Evolutionary conservation across 2,888 invertebrate genomes (phyloP).

Genomic region (Drosophila quinaria): DNA sequence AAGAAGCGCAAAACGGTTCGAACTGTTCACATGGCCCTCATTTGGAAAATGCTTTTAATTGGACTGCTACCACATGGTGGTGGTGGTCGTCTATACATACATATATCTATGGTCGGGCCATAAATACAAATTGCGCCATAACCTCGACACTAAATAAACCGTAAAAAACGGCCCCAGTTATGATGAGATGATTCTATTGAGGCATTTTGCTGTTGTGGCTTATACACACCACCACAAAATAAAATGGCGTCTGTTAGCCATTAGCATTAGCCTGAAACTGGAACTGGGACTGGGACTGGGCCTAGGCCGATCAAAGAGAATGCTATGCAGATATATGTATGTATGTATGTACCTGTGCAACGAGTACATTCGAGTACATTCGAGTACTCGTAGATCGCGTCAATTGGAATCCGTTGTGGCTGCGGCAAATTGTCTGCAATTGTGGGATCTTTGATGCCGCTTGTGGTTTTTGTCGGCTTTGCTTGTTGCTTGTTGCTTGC

Average conservation of each 20-base stretch:
- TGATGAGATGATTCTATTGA: conserved; percentile 16
- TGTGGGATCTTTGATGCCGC: conserved; percentile 19
- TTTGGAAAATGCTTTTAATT: conserved; percentile 70
- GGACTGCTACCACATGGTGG: conserved; percentile 68
- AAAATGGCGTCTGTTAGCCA: conserved; percentile 69
- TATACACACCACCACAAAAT: neutral
- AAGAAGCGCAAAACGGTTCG: conserved; percentile 13
- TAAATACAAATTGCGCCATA: conserved; percentile 81
- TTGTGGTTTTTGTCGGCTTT: conserved; percentile 29
- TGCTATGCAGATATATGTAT: neutral
- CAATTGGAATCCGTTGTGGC: conserved; percentile 23
- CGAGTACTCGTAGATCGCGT: conserved; percentile 1
- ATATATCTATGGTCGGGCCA: conserved; percentile 41
- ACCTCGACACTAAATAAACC: conserved; percentile 73
- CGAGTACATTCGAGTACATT: neutral
- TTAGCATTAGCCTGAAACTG: conserved; percentile 26
- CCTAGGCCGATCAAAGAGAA: conserved; percentile 50
- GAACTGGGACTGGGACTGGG: neutral
- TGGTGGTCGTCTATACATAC: conserved; percentile 7
- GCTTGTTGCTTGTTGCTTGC: neutral
- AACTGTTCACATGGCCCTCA: conserved; percentile 48
- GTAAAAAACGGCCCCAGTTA: conserved; percentile 56
- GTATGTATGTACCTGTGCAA: neutral
- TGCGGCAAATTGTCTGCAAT: conserved; percentile 48
- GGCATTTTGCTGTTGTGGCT: conserved; percentile 25